These are phyloP conservation scores for Onchidella celtica DNA, from an alignment of 2,888 invertebrate species.

Conservation along the genomic window DNA sequence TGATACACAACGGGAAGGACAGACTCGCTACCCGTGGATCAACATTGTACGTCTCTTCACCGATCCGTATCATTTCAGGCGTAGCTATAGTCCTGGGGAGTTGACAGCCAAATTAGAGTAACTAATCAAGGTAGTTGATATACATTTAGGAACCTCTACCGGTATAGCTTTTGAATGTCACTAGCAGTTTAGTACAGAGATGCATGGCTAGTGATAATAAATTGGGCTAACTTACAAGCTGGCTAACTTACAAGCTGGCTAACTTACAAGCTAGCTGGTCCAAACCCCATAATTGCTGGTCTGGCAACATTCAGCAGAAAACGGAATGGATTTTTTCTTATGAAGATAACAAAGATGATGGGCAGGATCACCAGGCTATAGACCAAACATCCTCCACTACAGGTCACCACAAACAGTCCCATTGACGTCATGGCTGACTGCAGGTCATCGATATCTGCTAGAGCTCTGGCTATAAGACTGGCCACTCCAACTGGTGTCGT, in stretches of 20 bases:
- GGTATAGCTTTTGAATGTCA: no score
- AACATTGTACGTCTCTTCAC: slow-evolving; percentile 66
- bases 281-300: slow-evolving; percentile 68
- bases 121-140: no score
- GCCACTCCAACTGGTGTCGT: slow-evolving; percentile 68
- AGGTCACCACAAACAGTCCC: slow-evolving; percentile 66
- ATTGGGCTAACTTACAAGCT: not conserved
- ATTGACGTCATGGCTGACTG: slow-evolving; percentile 63
- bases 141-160: no score
- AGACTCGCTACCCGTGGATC: slow-evolving; percentile 67
- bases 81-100: not conserved
- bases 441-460: slow-evolving; percentile 63
- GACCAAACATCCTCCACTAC: slow-evolving; percentile 61
- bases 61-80: slow-evolving; percentile 72
- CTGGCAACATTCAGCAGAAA: slow-evolving; percentile 58
- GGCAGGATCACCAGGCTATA: slow-evolving; percentile 68
- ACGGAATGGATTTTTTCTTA: slow-evolving; percentile 65
- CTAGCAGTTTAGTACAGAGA: no score
- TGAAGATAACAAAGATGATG: slow-evolving; percentile 59
- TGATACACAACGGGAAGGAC: slow-evolving; percentile 72
- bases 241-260: no score
- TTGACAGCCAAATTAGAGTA: no score
- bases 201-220: no score
- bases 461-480: slow-evolving; percentile 67
- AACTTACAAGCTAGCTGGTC: slow-evolving; percentile 73